phyloP scores from a whole-genome alignment of 1,140 invertebrate species.

The Parapsyche elsis region DNA sequence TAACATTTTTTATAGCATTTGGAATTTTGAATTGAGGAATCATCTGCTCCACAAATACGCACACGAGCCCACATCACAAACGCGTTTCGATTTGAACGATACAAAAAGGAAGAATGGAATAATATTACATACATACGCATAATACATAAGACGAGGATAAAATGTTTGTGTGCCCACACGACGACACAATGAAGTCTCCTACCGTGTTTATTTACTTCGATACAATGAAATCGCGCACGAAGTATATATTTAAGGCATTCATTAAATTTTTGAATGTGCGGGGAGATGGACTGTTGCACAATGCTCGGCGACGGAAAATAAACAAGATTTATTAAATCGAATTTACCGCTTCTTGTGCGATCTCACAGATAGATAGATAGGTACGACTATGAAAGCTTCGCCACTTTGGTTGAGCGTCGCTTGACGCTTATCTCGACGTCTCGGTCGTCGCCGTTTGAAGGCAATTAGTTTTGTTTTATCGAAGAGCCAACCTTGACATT shows the following conservation, averaged over 20 bases:
- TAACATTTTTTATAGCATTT: too few species aligned
- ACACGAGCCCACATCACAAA: too few species aligned
- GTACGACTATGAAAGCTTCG: neutral
- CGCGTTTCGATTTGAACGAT: too few species aligned
- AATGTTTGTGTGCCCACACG: neutral
- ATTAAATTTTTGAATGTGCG: conserved; percentile 18
- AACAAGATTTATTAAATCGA: too few species aligned
- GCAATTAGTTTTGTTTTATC: conserved; percentile 39
- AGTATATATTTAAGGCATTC: conserved; percentile 33
- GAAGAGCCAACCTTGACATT: conserved; percentile 31
- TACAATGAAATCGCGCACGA: conserved; percentile 16
- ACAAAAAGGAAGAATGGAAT: too few species aligned
- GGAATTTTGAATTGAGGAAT: too few species aligned
- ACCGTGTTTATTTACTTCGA: conserved; percentile 36
- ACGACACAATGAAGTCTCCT: conserved; percentile 17
- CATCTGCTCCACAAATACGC: too few species aligned
- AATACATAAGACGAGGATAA: too few species aligned
- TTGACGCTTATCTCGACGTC: neutral
- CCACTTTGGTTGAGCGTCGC: neutral
- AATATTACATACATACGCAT: too few species aligned
- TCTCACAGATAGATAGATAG: too few species aligned
- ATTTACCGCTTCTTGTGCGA: too few species aligned
- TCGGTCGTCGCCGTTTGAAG: neutral
- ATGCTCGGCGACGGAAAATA: too few species aligned
- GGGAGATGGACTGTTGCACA: neutral